A percentile compares a stretch with the other conserved stretches of the same genome.
Conservation (phyloP, 2,888 invertebrate species). For the Eueremaeus valkanovi region DNA sequence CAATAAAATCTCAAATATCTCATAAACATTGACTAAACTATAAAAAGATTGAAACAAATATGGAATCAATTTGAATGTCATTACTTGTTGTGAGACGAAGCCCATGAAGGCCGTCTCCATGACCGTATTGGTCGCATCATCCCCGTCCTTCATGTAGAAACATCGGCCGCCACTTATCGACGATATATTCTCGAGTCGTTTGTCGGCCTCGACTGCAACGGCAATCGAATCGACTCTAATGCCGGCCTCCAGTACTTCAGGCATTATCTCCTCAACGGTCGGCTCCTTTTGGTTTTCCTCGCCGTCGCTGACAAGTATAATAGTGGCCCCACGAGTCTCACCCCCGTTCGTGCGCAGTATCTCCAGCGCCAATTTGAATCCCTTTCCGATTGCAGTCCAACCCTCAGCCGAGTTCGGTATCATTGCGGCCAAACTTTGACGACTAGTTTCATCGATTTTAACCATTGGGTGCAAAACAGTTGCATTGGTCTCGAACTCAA, state of each 20-base stretch:
- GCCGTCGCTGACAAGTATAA: slow-evolving; percentile 46
- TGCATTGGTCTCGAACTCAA: slow-evolving; percentile 49
- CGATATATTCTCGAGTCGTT: slow-evolving; percentile 46
- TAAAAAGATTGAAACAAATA: slow-evolving; percentile 44
- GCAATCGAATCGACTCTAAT: slow-evolving; percentile 47
- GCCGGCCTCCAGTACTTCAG: slow-evolving; percentile 46
- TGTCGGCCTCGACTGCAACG: slow-evolving; percentile 46
- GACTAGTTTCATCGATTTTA: slow-evolving; percentile 43
- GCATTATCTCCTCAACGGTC: slow-evolving; percentile 44
- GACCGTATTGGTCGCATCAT: slow-evolving; percentile 44
- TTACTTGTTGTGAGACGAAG: slow-evolving; percentile 46
- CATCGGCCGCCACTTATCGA: slow-evolving; percentile 45
- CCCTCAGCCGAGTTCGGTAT: slow-evolving; percentile 48
- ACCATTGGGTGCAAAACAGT: slow-evolving; percentile 43
- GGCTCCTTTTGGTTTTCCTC: slow-evolving; percentile 44
- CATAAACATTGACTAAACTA: too few species aligned
- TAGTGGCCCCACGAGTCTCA: slow-evolving; percentile 43
- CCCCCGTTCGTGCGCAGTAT: slow-evolving; percentile 41
- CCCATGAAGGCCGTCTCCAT: slow-evolving; percentile 45
- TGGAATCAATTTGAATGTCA: slow-evolving; percentile 46
- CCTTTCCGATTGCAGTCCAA: slow-evolving; percentile 48
- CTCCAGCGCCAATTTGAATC: slow-evolving; percentile 41
- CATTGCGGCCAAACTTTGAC: slow-evolving; percentile 43
- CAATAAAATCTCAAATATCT: too few species aligned
- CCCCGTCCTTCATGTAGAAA: slow-evolving; percentile 45